Evolutionary conservation across 30 jellyfish, hydroid and myxozoan species (phyloP), one percentile per base, ranked within the genome.

Genomic region (Haliclystus octoradiatus): DNA sequence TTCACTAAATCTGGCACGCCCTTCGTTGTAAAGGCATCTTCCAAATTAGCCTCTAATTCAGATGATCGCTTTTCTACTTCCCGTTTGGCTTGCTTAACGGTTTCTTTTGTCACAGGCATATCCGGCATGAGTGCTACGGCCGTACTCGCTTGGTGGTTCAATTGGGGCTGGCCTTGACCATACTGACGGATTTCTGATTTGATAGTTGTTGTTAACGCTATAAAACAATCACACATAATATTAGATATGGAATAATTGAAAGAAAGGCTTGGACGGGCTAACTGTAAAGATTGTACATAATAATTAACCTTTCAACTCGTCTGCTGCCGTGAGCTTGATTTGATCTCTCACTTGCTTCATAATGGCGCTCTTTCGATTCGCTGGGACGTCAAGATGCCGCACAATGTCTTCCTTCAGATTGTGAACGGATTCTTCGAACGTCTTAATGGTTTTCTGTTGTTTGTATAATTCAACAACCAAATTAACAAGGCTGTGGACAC

Each of bases 351-450:
- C 72, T 53, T 87, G 79, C 65, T 75, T 87, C 92, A 91, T 74
- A 0, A 75, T 73, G 14, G 33, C 78, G 13, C 75, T 83, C 50
- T 82, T 87, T 70, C 80, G 63, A n/a, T 60, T 65, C 3, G 80
- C 72, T 2, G 97, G 94, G 1, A 74, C 74, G 31, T 70, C 70
- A 68, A 87, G 75, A 34, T 87, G 86, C 28, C 35, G 53, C 35
- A 86, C 77, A 47, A 87, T 87, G 80, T 87, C 97, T 50, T 81
- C 80, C 25, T 91, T 69, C 52, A 87, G 63, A 4, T 85, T 68
- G 12, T 81, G 84, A 23, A 87, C 97, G n/a, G 94, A 77, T n/a
- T 92, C 78, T 52, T 87, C 97, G 60, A 87, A 87, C 9, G 95
- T 87, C 63, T 75, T 79, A 60, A 87, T 80, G 1, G 97, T 87